These are phyloP conservation scores for Bombus fervidus DNA, from an alignment of 1,140 invertebrate genomes.

Conservation along the genomic window DNA sequence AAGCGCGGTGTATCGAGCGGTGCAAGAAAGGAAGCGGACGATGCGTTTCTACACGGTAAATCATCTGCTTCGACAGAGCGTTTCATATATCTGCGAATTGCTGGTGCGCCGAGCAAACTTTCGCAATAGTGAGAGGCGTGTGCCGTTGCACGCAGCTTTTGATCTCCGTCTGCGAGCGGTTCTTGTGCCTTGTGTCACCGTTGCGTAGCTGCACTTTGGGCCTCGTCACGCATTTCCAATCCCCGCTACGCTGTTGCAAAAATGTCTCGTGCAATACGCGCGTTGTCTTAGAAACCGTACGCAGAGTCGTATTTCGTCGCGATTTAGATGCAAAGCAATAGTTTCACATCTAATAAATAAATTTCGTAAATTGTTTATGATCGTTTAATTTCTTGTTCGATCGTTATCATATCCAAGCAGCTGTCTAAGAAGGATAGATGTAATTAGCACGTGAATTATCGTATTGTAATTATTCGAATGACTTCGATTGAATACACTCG, in stretches of 20 bases:
- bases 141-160: constrained; percentile 70
- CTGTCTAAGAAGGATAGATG: too few species aligned
- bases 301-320: not conserved
- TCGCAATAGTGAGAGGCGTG: constrained; percentile 75
- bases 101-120: constrained; percentile 47
- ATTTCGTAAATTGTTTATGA: too few species aligned
- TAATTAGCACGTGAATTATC: too few species aligned
- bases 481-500: too few species aligned
- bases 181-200: constrained; percentile 60
- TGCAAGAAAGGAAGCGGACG: not conserved
- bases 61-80: constrained; percentile 47
- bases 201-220: constrained; percentile 54
- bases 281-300: not conserved
- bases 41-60: constrained; percentile 18
- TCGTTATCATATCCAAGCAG: too few species aligned
- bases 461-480: too few species aligned
- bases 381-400: too few species aligned
- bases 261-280: not conserved
- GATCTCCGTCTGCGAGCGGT: constrained; percentile 46
- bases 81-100: constrained; percentile 47
- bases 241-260: constrained; percentile 1
- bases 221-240: constrained; percentile 46
- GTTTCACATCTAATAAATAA: not conserved
- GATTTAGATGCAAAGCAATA: not conserved
- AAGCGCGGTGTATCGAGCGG: not conserved